Conservation (phyloP, 2,797 vertebrate species). For the Premnoplex brunnescens region DNA sequence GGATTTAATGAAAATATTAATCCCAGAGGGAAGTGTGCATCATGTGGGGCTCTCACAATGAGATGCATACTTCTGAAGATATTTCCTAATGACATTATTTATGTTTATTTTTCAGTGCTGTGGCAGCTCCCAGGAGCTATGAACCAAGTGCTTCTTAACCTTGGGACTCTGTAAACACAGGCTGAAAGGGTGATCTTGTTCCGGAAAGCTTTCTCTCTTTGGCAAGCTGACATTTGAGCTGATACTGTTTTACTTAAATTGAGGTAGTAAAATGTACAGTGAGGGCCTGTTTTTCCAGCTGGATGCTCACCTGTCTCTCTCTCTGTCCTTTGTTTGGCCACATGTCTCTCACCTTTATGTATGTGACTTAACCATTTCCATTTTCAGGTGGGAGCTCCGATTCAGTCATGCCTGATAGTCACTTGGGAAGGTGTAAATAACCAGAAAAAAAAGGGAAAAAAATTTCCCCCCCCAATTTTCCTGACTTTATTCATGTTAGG, state of each 20-base stretch:
- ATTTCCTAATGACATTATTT: slow-evolving; percentile 36
- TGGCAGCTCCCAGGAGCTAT: slow-evolving; percentile 41
- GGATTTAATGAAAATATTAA: background rate
- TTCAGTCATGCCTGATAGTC: background rate
- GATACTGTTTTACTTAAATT: slow-evolving; percentile 4
- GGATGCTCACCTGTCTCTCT: background rate
- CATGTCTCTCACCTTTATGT: background rate
- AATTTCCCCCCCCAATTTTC: background rate
- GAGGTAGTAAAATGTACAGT: slow-evolving; percentile 7
- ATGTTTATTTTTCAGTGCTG: slow-evolving; percentile 44
- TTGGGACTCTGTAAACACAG: slow-evolving; percentile 39
- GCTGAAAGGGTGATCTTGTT: slow-evolving; percentile 26
- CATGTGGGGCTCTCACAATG: background rate
- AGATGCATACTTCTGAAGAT: slow-evolving; percentile 21
- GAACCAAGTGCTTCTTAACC: slow-evolving; percentile 57
- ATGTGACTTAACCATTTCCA: background rate
- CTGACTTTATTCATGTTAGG: background rate
- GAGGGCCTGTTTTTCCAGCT: slow-evolving; percentile 14
- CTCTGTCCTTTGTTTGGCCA: background rate
- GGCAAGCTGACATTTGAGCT: slow-evolving; percentile 23
- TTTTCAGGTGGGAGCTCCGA: background rate
- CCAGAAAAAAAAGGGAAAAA: background rate
- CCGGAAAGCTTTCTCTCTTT: background rate
- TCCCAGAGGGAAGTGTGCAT: background rate
- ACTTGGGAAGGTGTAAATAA: background rate